Conservation (phyloP, 2,888 invertebrate genomes). For the Corythucha ciliata region DNA sequence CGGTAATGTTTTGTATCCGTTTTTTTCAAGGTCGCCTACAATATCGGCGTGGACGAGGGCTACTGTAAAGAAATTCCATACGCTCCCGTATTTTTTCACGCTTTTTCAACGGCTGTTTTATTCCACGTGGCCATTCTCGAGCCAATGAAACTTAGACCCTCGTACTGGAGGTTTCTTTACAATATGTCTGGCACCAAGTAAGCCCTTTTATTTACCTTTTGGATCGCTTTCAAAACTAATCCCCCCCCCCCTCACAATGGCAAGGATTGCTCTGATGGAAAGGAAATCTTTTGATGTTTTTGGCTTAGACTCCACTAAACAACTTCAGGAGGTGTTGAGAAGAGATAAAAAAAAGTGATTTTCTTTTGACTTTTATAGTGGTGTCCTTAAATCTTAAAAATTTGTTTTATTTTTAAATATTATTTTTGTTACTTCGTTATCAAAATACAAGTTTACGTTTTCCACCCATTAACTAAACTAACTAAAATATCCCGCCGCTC, state of each 20-base stretch:
- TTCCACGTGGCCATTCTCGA: conserved; percentile 72
- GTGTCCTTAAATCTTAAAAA: too few species aligned
- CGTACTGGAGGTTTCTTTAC: conserved; percentile 72
- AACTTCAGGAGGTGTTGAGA: conserved; percentile 36
- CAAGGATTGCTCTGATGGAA: conserved; percentile 54
- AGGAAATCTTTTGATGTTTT: conserved; percentile 51
- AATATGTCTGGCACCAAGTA: conserved; percentile 56
- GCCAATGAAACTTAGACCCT: conserved; percentile 65
- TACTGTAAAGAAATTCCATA: conserved; percentile 57
- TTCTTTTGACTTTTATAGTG: too few species aligned
- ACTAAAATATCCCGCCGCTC: too few species aligned
- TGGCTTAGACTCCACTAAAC: conserved; percentile 48
- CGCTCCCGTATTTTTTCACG: conserved; percentile 62
- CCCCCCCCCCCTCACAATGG: too few species aligned
- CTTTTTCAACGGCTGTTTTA: conserved; percentile 64
- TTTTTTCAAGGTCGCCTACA: conserved; percentile 54
- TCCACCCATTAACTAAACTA: too few species aligned
- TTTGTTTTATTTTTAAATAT: too few species aligned
- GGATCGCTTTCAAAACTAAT: too few species aligned
- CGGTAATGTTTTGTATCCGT: conserved; percentile 3
- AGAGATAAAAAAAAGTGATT: too few species aligned
- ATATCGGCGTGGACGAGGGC: conserved; percentile 56
- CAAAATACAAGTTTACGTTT: too few species aligned
- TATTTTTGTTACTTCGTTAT: too few species aligned
- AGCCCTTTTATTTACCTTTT: not conserved